A percentile compares a stretch with the other conserved stretches of the same genome.
Evolutionary conservation across 2,888 invertebrate species (phyloP).

Genomic region (Acanthopleura granulata): DNA sequence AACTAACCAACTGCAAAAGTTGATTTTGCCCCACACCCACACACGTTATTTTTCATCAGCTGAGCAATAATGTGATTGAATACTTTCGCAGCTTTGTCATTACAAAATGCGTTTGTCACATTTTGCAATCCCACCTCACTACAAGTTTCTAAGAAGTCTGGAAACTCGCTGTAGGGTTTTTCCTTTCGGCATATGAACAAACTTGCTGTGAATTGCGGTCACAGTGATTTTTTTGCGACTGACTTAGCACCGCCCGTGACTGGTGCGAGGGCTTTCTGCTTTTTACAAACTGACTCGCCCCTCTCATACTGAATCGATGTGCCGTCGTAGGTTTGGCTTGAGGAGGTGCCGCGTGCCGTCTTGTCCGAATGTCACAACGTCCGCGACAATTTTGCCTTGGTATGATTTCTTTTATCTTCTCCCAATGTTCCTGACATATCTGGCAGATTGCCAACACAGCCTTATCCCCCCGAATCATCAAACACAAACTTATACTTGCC

Average conservation of each 20-base stretch:
- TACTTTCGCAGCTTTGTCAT: background rate
- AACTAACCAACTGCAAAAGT: background rate
- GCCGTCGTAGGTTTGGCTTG: background rate
- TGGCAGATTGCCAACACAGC: background rate
- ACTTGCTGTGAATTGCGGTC: background rate
- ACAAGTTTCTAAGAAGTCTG: background rate
- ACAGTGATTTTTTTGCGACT: background rate
- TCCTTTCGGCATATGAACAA: background rate
- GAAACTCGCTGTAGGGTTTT: background rate
- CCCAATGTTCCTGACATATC: background rate
- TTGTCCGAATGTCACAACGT: background rate
- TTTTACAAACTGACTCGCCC: background rate
- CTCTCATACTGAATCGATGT: background rate
- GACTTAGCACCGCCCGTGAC: background rate
- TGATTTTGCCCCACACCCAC: background rate
- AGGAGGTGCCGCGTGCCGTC: slow-evolving; percentile 6
- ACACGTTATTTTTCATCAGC: background rate
- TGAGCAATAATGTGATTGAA: background rate
- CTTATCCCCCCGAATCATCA: slow-evolving; percentile 4
- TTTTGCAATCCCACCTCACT: background rate
- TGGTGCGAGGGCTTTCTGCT: background rate
- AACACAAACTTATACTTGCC: background rate
- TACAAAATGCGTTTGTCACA: background rate
- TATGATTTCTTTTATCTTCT: background rate
- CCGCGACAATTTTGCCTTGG: background rate